Evolutionary conservation across 2,113 vertebrate species (phyloP).

Genomic region (Dasyornis broadbenti): DNA sequence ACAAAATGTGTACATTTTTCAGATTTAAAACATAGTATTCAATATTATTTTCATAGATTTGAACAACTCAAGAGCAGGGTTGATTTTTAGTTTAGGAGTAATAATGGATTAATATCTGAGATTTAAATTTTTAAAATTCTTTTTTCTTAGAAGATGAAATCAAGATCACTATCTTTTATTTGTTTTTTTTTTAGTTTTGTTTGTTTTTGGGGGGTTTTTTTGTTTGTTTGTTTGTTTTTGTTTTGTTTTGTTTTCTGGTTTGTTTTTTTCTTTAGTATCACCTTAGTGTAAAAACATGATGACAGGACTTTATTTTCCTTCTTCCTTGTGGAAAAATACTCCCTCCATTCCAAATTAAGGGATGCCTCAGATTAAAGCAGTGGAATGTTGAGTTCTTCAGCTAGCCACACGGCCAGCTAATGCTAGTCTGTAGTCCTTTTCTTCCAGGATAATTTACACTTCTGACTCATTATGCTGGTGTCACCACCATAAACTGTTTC

Average conservation of each 20-base stretch:
- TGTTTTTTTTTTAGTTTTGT: neutral
- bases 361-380: neutral
- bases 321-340: neutral
- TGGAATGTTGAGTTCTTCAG: neutral
- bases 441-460: neutral
- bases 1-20: neutral
- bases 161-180: too few relatives aligned
- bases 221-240: too few relatives aligned
- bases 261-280: neutral
- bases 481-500: neutral
- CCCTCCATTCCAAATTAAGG: neutral
- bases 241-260: too few relatives aligned
- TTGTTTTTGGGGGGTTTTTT: too few relatives aligned
- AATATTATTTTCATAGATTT: neutral
- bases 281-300: neutral
- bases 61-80: neutral
- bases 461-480: neutral
- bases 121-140: neutral
- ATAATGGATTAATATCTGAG: neutral
- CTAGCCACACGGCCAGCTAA: neutral
- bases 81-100: neutral
- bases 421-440: neutral
- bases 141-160: too few relatives aligned
- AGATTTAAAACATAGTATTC: neutral
- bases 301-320: neutral